A percentile compares a stretch with the other conserved stretches of the same genome.
Evolutionary conservation across 1,140 invertebrate genomes (phyloP).

Genomic region (Cephus cinctus): DNA sequence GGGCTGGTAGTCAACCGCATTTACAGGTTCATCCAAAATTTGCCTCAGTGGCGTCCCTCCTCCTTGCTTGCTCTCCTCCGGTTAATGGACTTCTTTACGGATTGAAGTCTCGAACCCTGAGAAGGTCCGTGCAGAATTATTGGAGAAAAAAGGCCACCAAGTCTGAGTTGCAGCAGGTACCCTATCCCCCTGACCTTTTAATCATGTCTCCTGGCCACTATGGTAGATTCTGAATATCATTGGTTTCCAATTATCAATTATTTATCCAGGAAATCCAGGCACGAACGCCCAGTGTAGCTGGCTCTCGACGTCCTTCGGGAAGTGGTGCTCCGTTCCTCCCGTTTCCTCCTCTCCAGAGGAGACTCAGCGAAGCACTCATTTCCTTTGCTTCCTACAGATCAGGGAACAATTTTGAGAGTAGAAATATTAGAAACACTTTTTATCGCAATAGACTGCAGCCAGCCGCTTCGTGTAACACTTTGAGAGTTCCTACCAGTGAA

Average conservation of each 20-base stretch:
- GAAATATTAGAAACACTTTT: conserved; percentile 32
- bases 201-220: too few relatives aligned
- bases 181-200: too few relatives aligned
- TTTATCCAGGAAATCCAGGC: conserved; percentile 68
- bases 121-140: conserved; percentile 74
- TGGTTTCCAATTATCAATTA: too few relatives aligned
- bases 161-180: conserved; percentile 70
- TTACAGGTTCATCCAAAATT: conserved; percentile 53
- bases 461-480: conserved; percentile 51
- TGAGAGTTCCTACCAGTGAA: conserved; percentile 47
- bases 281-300: conserved; percentile 72
- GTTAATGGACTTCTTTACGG: conserved; percentile 78
- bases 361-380: conserved; percentile 66
- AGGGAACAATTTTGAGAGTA: conserved; percentile 35
- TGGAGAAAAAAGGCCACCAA: conserved; percentile 78
- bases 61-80: conserved; percentile 68
- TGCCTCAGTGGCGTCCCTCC: conserved; percentile 61
- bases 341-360: conserved; percentile 61
- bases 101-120: conserved; percentile 68
- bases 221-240: too few relatives aligned
- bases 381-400: conserved; percentile 40
- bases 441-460: conserved; percentile 42
- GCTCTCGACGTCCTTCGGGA: conserved; percentile 70
- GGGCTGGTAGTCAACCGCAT: conserved; percentile 43
- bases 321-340: conserved; percentile 59